phyloP scores from a whole-genome alignment of 2,113 vertebrate species.

The Cnemophilus loriae region DNA sequence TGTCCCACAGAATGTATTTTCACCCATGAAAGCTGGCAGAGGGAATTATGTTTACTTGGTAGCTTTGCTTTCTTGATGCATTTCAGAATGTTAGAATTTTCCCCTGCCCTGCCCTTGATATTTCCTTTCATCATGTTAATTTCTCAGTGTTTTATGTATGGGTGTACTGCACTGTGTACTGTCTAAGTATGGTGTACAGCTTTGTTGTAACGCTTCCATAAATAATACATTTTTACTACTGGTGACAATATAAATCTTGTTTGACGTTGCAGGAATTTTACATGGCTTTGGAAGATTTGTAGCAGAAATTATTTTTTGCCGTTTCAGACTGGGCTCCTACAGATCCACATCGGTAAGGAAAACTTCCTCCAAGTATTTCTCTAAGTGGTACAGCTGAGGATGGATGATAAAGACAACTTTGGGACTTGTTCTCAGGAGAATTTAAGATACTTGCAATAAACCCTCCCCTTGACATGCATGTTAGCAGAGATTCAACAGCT shows the following conservation, averaged over 20 bases:
- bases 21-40: neutral
- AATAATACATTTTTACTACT: neutral
- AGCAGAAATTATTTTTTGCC: constrained; percentile 90
- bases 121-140: neutral
- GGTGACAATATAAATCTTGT: neutral
- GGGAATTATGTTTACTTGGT: neutral
- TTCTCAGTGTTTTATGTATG: neutral
- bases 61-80: neutral
- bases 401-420: neutral
- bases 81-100: neutral
- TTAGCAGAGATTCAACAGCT: neutral
- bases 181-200: neutral
- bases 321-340: constrained; percentile 85
- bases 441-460: neutral
- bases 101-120: neutral
- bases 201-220: neutral
- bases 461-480: neutral
- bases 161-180: neutral
- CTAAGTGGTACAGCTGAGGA: neutral
- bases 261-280: constrained; percentile 83
- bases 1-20: neutral
- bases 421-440: neutral
- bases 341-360: constrained; percentile 79
- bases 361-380: neutral
- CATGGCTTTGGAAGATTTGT: constrained; percentile 88